Conservation (phyloP, 2,888 invertebrate species). For the Drosophila leonis region DNA sequence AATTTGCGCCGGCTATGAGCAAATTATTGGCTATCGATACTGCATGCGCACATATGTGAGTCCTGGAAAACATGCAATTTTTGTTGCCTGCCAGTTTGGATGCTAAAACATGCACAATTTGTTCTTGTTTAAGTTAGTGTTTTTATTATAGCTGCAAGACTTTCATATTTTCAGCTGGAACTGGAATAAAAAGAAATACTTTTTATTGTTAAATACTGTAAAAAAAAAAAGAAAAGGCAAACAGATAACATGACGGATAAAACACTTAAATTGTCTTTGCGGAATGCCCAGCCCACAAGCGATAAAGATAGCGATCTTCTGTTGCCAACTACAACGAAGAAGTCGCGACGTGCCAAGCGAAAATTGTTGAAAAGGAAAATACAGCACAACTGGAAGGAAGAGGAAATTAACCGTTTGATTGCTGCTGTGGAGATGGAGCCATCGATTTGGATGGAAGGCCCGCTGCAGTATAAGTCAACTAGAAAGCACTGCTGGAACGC, state of each 20-base stretch:
- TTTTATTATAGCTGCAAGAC: background rate
- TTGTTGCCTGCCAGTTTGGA: background rate
- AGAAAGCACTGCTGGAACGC: slow-evolving; percentile 4
- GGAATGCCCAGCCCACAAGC: background rate
- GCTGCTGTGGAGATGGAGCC: slow-evolving; percentile 13
- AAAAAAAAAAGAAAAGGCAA: background rate
- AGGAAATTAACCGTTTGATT: slow-evolving; percentile 14
- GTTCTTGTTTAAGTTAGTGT: background rate
- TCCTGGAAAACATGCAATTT: slow-evolving; percentile 3
- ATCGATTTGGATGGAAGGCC: slow-evolving; percentile 6
- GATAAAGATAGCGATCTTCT: background rate
- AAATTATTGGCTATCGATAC: background rate
- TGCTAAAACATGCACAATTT: background rate
- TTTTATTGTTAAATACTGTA: background rate
- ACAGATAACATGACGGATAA: background rate
- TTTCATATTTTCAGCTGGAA: background rate
- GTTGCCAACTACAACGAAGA: background rate
- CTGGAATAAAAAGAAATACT: no score
- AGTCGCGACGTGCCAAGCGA: background rate
- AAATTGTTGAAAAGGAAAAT: slow-evolving; percentile 13
- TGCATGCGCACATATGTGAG: background rate
- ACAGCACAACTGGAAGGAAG: slow-evolving; percentile 16
- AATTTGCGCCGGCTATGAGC: background rate
- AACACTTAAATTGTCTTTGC: background rate
- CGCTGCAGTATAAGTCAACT: background rate